These are phyloP conservation scores for Tipula helvola DNA, from an alignment of 2,888 invertebrate genomes.

Conservation along the genomic window DNA sequence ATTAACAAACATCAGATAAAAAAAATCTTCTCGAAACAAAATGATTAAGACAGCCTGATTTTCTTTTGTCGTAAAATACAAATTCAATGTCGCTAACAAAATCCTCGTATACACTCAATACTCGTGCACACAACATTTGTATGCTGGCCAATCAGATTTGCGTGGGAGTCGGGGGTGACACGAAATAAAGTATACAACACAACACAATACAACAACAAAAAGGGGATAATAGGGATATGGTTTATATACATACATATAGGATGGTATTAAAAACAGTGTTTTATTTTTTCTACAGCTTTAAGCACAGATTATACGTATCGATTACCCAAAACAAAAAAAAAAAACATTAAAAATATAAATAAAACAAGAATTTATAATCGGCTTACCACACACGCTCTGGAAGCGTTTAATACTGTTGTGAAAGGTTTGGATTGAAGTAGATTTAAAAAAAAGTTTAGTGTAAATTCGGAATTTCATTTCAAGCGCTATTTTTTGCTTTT, in stretches of 20 bases:
- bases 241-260: not conserved
- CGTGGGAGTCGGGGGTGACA: not conserved
- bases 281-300: not conserved
- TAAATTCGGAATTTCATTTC: too few species aligned
- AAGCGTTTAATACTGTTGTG: not conserved
- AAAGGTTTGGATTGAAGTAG: not conserved
- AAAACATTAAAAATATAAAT: too few species aligned
- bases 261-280: not conserved
- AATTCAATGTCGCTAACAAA: not conserved
- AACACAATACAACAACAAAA: not conserved
- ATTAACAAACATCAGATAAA: too few species aligned
- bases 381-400: not conserved
- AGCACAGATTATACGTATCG: not conserved
- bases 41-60: too few species aligned
- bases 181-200: not conserved
- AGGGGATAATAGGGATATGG: not conserved
- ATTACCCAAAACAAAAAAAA: not conserved
- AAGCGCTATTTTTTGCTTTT: too few species aligned
- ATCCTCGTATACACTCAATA: not conserved
- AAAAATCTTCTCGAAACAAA: too few species aligned
- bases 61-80: not conserved
- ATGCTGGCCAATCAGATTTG: not conserved
- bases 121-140: not conserved
- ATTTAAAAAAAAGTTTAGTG: too few species aligned
- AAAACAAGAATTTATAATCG: not conserved